These are phyloP conservation scores for Antheraea assamensis DNA, from an alignment of 2,888 invertebrate genomes.

Conservation along the genomic window DNA sequence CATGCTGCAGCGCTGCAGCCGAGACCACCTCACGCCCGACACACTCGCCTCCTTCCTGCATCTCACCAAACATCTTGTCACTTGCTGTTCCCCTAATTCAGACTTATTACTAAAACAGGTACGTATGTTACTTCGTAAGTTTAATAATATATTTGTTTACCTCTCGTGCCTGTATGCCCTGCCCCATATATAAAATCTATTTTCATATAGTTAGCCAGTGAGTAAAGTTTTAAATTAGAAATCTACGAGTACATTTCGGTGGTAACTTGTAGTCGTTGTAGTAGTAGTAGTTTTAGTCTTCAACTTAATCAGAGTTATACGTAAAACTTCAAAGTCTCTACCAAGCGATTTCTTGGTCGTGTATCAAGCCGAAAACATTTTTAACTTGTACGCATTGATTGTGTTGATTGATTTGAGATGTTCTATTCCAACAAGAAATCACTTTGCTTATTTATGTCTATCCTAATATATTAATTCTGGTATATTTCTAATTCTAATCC, in stretches of 20 bases:
- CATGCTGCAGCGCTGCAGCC: slow-evolving; percentile 95
- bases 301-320: too few relatives aligned
- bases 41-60: slow-evolving; percentile 96
- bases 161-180: background rate
- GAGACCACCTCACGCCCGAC: slow-evolving; percentile 96
- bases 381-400: too few relatives aligned
- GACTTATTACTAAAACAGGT: slow-evolving; percentile 96
- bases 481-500: background rate
- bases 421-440: too few relatives aligned
- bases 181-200: background rate
- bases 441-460: too few relatives aligned
- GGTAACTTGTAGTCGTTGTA: too few relatives aligned
- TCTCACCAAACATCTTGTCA: slow-evolving; percentile 95
- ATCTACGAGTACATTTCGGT: too few relatives aligned
- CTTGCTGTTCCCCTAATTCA: slow-evolving; percentile 95
- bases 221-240: too few relatives aligned
- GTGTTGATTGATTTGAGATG: too few relatives aligned
- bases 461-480: background rate
- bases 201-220: background rate
- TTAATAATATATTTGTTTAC: too few relatives aligned
- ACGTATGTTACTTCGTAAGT: slow-evolving; percentile 47
- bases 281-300: too few relatives aligned
- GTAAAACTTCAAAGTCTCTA: background rate
- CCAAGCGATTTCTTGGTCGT: background rate
- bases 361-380: background rate